These are phyloP conservation scores for Trichopoda pennipes DNA, from an alignment of 2,888 invertebrate genomes.

Conservation along the genomic window DNA sequence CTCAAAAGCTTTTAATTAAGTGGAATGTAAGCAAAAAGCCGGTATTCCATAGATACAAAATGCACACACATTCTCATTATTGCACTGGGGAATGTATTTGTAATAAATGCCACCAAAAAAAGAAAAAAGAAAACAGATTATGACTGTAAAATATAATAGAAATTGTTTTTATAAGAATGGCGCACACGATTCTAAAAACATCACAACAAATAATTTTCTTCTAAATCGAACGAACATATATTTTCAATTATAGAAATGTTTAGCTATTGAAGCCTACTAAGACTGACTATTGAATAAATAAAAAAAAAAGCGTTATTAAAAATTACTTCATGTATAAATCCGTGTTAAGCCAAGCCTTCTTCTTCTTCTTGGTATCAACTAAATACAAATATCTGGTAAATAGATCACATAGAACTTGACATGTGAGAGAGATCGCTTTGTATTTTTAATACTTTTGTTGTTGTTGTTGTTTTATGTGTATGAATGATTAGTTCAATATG, in stretches of 20 bases:
- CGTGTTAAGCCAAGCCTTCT: background rate
- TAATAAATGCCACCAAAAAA: no score
- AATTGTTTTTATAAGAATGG: background rate
- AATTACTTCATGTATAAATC: background rate
- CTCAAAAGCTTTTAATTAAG: conserved; percentile 58
- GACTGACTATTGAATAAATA: conserved; percentile 28
- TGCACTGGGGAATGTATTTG: background rate
- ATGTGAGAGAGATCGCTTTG: no score
- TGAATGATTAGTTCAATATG: conserved; percentile 54
- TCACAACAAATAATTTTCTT: background rate
- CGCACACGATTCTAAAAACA: conserved; percentile 1
- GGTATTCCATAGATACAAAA: conserved; percentile 20
- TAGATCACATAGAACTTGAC: background rate
- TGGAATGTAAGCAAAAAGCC: conserved; percentile 58
- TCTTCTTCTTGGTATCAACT: background rate
- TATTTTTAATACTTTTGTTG: background rate
- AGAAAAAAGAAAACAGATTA: background rate
- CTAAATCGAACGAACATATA: background rate
- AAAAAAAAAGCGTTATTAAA: background rate
- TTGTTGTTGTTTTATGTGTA: conserved; percentile 11
- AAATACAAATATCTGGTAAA: conserved; percentile 18
- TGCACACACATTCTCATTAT: background rate
- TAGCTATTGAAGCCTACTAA: no score
- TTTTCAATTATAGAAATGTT: no score
- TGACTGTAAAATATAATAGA: background rate